Base-by-base conservation (phyloP, 2,113 vertebrate genomes). In the Labeo rohita region DNA sequence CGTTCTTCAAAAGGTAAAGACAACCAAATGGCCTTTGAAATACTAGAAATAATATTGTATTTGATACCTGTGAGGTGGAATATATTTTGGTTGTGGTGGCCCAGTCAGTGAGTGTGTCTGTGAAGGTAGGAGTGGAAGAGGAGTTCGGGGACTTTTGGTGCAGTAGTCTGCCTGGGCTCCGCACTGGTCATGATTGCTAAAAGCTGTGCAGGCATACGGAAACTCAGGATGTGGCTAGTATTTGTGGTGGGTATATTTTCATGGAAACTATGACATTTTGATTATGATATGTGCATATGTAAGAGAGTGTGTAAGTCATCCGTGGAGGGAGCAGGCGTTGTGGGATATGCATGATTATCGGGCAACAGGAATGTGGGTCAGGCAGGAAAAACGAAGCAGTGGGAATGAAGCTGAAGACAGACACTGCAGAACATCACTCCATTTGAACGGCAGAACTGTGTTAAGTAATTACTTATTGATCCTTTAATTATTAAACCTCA, bases 201-300 rank as follows among this genome's bases (percentile, higher is more conserved):
- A 87, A 85, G 84, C 84, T 87, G 73, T 84, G 85, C 70, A 81
- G 68, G 68, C 61, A 54, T 83, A 83, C 52, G 28, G 83, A 88
- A 79, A 76, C 39, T 87, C 85, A 90, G 87, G 85, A 88, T 90
- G 87, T 90, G 89, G 87, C 66, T 63, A 74, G 79, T 49, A 54
- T 82, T 80, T 82, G 13, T 89, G 86, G 88, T 89, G 86, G 88
- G 65, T 83, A 84, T 84, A 83, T 87, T 85, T 90, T 90, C 85
- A 88, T 90, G 89, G 89, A 90, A 90, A 90, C 83, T 90, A 72
- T 90, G 87, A 87, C 78, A 85, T 66, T 84, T 28, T 84, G 87
- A 86, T 85, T 88, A 85, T 87, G 83, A 83, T 90, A 87, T 80
- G 78, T 87, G 83, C 80, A 87, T 88, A 87, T 90, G 83, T 88